These are phyloP conservation scores for Microcebus murinus DNA, from an alignment of 2,113 vertebrate genomes.

Conservation along the genomic window DNA sequence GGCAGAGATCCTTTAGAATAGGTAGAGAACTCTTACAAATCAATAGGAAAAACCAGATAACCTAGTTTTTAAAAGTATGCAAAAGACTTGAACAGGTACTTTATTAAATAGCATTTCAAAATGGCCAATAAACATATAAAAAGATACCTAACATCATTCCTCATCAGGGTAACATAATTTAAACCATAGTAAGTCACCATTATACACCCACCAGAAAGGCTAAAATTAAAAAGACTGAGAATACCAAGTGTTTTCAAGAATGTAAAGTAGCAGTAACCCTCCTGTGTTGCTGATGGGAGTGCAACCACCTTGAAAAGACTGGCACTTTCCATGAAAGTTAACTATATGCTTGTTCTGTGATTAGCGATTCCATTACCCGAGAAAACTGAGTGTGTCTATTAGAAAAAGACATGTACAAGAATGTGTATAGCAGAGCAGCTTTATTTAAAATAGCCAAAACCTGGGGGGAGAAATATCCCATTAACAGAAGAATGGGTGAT, in stretches of 20 bases:
- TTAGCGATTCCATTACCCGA: neutral
- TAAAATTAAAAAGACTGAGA: neutral
- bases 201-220: neutral
- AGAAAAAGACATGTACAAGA: neutral
- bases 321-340: neutral
- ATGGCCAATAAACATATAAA: neutral
- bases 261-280: neutral
- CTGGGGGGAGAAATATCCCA: neutral
- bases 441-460: neutral
- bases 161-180: neutral
- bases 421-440: neutral
- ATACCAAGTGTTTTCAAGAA: neutral
- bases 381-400: neutral
- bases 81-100: neutral
- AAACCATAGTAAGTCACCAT: neutral
- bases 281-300: neutral
- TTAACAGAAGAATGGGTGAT: neutral
- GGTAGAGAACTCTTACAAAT: neutral
- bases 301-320: neutral
- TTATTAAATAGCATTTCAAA: neutral
- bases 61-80: neutral
- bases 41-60: neutral
- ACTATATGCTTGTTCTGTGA: neutral
- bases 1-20: neutral
- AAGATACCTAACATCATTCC: neutral